Evolutionary conservation across 2,113 vertebrate genomes (phyloP).

Genomic region (Strigops habroptila): DNA sequence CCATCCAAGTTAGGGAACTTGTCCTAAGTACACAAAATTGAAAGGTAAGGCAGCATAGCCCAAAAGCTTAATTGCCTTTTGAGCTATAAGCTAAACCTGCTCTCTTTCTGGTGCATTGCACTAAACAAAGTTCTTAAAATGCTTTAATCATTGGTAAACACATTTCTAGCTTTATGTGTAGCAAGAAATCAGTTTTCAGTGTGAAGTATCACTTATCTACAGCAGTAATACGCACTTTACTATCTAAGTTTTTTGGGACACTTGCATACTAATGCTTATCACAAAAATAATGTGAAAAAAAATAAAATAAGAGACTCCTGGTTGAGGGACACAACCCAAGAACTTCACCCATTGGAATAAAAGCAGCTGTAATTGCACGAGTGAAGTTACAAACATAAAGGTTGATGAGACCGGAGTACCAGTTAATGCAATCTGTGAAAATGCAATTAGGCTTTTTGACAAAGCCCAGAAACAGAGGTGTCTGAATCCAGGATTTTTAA

Average conservation of each 20-base stretch:
- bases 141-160: neutral
- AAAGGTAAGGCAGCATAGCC: neutral
- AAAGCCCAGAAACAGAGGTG: neutral
- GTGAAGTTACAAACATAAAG: neutral
- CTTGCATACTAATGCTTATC: neutral
- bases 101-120: neutral
- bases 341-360: neutral
- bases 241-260: neutral
- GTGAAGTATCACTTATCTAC: neutral
- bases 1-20: neutral
- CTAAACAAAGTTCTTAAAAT: neutral
- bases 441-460: neutral
- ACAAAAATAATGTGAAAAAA: neutral
- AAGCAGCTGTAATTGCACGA: neutral
- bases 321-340: neutral
- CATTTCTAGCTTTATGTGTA: neutral
- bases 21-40: neutral
- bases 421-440: neutral
- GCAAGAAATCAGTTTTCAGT: neutral
- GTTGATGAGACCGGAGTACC: neutral
- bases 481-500: neutral
- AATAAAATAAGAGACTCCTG: neutral
- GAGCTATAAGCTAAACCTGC: neutral
- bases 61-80: neutral
- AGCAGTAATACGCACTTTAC: neutral